These are phyloP conservation scores for Caenorhabditis sp. DNA, from an alignment of 2,888 invertebrate genomes.

Conservation along the genomic window DNA sequence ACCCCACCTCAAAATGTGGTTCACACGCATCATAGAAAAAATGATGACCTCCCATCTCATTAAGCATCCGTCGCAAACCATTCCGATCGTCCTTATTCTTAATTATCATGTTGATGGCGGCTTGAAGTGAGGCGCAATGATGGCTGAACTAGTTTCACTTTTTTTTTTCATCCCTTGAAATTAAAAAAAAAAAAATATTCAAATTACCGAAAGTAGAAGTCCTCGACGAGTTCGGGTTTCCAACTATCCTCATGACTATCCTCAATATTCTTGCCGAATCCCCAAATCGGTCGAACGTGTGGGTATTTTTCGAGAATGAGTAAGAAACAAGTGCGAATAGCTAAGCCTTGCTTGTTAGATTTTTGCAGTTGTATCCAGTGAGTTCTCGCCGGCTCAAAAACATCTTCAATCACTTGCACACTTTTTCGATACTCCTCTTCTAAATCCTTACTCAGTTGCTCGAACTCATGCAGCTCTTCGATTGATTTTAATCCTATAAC, in stretches of 20 bases:
- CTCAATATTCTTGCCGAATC: constrained; percentile 60
- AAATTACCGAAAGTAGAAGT: constrained; percentile 66
- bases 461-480: constrained; percentile 17
- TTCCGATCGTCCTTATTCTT: constrained; percentile 65
- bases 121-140: constrained; percentile 65
- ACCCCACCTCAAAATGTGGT: constrained; percentile 58
- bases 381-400: constrained; percentile 54
- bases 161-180: no score
- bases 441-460: constrained; percentile 9
- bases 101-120: constrained; percentile 67
- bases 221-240: constrained; percentile 54
- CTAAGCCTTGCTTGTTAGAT: constrained; percentile 58
- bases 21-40: constrained; percentile 70
- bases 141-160: constrained; percentile 46
- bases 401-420: constrained; percentile 25
- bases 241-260: constrained; percentile 47
- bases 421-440: constrained; percentile 15
- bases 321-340: constrained; percentile 51
- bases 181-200: not conserved
- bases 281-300: constrained; percentile 68
- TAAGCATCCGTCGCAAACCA: constrained; percentile 52
- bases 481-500: not conserved
- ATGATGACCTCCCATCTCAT: constrained; percentile 68
- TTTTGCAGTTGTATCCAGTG: constrained; percentile 68
- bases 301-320: constrained; percentile 61